Percentiles rank a stretch among this genome's conserved stretches.
These are phyloP conservation scores for Alauda arvensis DNA, from an alignment of 2,797 vertebrate genomes.

Conservation along the genomic window DNA sequence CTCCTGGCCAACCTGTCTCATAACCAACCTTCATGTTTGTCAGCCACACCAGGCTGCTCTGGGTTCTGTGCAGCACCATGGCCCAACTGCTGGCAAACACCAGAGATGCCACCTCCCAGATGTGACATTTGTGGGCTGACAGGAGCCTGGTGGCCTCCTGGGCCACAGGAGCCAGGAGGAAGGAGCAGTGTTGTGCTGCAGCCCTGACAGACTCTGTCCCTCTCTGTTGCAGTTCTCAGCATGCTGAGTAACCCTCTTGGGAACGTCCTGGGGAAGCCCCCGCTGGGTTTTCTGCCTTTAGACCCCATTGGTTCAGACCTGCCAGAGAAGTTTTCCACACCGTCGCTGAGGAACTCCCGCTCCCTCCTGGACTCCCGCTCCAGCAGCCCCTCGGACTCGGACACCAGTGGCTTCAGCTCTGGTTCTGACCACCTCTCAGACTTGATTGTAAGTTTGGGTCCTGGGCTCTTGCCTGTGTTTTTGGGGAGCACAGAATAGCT, in stretches of 20 bases:
- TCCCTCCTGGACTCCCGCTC: slow-evolving; percentile 92
- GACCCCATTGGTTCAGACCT: slow-evolving; percentile 85
- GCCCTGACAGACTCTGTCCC: background rate
- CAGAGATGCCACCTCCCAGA: background rate
- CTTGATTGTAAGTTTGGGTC: slow-evolving; percentile 78
- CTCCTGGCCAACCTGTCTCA: background rate
- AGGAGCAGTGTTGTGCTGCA: background rate
- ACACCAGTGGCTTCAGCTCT: slow-evolving; percentile 97
- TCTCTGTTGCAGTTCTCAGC: slow-evolving; percentile 79
- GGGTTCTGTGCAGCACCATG: background rate
- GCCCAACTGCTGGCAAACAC: background rate
- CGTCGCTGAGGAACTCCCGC: slow-evolving; percentile 81
- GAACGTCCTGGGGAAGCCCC: slow-evolving; percentile 80
- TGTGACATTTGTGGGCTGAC: accelerated
- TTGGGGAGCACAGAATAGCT: background rate
- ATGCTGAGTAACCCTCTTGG: slow-evolving; percentile 87
- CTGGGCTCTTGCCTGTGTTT: background rate
- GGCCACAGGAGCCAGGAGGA: background rate
- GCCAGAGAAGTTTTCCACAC: slow-evolving; percentile 86
- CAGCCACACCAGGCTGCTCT: background rate
- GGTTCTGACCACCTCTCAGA: slow-evolving; percentile 96
- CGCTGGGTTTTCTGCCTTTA: slow-evolving; percentile 79
- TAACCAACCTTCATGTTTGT: background rate
- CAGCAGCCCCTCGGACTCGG: slow-evolving; percentile 95
- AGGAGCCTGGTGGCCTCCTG: background rate